Base-by-base conservation (phyloP, 2,888 invertebrate genomes). In the Brachyptera risi region DNA sequence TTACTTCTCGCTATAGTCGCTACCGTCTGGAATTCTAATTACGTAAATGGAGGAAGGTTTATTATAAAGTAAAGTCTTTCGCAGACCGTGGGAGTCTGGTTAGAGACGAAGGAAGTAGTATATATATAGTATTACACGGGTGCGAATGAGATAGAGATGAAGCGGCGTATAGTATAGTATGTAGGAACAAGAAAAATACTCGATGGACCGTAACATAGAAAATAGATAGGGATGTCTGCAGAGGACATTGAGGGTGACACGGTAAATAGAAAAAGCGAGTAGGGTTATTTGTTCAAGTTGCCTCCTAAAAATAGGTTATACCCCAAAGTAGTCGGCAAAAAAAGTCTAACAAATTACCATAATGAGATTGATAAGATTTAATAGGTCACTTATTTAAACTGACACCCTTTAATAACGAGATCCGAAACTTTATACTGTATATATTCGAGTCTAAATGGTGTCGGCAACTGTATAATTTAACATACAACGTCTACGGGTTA, bases 1-100 rank as follows among this genome's bases (percentile, higher is more conserved):
- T 24, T 24, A 9, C 38, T n/a, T 40, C 17, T 24, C 23, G 7
- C 31, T 23, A n/a, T n/a, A n/a, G n/a, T n/a, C n/a, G n/a, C n/a
- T n/a, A n/a, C n/a, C 44, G 54, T 37, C 60, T 58, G 63, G 63
- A 63, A 63, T 63, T 60, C 63, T 60, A 63, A 63, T 63, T 60
- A 63, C 63, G 56, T 58, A 60, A 63, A 63, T 63, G 60, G 60
- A 63, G 60, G n/a, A 56, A 54, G 56, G 58, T 58, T 63, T 63
- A 63, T 63, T 60, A 62, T 61, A 56, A 54, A 56, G 58, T 58
- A 61, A 61, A 61, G 51, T 44, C 61, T 54, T 44, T 27, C 27
- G 19, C 35, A 51, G 50, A 51, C 27, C 50, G 50, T 21, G 17
- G n/a, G n/a, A n/a, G n/a, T n/a, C 31, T 31, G 11, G 11, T 11